These are phyloP conservation scores for Notarius quadriscutis DNA, from an alignment of 2,113 vertebrate species.

Conservation along the genomic window DNA sequence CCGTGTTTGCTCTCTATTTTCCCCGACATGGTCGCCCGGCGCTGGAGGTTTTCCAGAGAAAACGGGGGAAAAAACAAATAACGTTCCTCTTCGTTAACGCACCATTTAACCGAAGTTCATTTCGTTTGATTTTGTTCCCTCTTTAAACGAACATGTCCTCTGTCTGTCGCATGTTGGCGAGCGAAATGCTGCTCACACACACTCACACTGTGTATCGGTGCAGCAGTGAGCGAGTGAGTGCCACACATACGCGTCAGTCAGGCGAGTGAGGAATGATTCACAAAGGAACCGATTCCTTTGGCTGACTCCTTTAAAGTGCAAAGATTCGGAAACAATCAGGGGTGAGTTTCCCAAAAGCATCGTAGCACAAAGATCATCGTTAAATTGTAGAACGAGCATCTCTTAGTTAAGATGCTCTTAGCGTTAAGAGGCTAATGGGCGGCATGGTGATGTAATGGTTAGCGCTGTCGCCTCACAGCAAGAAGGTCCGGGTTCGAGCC, in stretches of 20 bases:
- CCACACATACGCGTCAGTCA: neutral
- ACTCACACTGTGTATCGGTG: neutral
- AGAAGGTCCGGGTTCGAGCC: no score
- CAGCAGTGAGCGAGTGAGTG: neutral
- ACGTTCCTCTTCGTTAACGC: slow-evolving; percentile 11
- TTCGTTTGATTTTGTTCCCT: neutral
- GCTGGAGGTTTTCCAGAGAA: slow-evolving; percentile 11
- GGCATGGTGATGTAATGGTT: no score
- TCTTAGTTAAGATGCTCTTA: no score
- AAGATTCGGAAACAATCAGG: neutral
- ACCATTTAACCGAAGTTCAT: neutral
- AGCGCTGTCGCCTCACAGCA: no score
- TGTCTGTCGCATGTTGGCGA: slow-evolving; percentile 1
- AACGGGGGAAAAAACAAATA: neutral
- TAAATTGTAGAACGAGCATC: no score
- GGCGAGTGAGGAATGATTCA: neutral
- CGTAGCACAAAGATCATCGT: no score
- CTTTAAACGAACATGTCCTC: neutral
- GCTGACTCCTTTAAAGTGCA: neutral
- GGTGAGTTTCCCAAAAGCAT: no score
- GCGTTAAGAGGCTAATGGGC: no score
- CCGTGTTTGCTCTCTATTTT: slow-evolving; percentile 54
- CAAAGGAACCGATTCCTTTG: neutral
- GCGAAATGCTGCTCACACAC: neutral
- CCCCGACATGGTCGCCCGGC: slow-evolving; percentile 44